Conservation (phyloP, 1,140 invertebrate genomes). For the Bombus waltoni region DNA sequence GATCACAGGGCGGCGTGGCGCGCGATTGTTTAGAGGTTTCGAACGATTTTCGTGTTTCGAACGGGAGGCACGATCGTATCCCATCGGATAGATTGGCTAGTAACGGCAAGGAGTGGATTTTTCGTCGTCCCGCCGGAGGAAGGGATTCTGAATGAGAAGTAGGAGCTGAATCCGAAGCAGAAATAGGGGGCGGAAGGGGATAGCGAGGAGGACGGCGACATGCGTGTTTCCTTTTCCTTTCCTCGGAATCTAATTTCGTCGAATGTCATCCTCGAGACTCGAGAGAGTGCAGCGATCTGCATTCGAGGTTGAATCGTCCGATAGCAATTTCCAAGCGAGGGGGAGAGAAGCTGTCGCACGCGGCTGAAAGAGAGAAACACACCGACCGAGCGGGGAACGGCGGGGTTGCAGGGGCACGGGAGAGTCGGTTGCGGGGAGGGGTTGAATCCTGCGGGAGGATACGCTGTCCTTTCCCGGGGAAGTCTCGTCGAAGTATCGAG, state of each 20-base stretch:
- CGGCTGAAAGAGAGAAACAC: constrained; percentile 19
- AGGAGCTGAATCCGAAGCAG: constrained; percentile 43
- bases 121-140: constrained; percentile 36
- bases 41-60: constrained; percentile 19
- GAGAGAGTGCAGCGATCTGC: constrained; percentile 69
- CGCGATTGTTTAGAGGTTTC: constrained; percentile 17
- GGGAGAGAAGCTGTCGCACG: constrained; percentile 25
- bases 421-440: constrained; percentile 7
- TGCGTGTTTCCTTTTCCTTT: constrained; percentile 65
- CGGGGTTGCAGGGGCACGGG: neutral
- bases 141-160: constrained; percentile 39
- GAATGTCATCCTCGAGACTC: constrained; percentile 70
- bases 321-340: constrained; percentile 65
- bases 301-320: constrained; percentile 69
- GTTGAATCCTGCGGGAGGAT: constrained; percentile 62
- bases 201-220: constrained; percentile 19
- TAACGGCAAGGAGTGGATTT: constrained; percentile 42
- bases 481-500: constrained; percentile 79
- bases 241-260: constrained; percentile 74
- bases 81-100: constrained; percentile 37
- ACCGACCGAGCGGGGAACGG: neutral
- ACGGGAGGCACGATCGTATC: neutral
- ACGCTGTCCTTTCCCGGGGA: constrained; percentile 68
- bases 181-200: constrained; percentile 38
- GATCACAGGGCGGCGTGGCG: neutral